These are phyloP conservation scores for Barypeithes pellucidus DNA, from an alignment of 2,888 invertebrate genomes.

Conservation along the genomic window DNA sequence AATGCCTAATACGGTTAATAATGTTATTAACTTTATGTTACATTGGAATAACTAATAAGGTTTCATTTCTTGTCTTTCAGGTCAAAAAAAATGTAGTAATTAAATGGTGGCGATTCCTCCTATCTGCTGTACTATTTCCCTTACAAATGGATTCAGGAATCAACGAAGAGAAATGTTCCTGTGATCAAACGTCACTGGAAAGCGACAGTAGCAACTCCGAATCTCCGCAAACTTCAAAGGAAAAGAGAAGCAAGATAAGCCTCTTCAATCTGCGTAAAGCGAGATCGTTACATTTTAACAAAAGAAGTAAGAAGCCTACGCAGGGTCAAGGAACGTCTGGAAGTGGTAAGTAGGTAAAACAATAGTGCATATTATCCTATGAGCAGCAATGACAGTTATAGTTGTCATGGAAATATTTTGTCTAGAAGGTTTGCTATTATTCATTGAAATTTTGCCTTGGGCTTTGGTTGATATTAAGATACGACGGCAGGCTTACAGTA, in stretches of 20 bases:
- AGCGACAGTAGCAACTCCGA: slow-evolving; percentile 62
- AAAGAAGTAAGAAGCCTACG: slow-evolving; percentile 60
- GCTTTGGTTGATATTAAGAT: too few relatives aligned
- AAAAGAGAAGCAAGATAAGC: slow-evolving; percentile 64
- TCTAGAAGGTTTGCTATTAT: too few relatives aligned
- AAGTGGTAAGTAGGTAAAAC: slow-evolving; percentile 35
- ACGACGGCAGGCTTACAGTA: too few relatives aligned
- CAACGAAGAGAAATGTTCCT: slow-evolving; percentile 63
- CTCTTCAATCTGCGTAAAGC: slow-evolving; percentile 66
- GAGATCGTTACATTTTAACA: slow-evolving; percentile 64
- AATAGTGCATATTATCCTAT: too few relatives aligned
- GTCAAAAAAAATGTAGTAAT: slow-evolving; percentile 23
- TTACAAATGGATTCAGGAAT: slow-evolving; percentile 42
- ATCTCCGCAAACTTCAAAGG: slow-evolving; percentile 59
- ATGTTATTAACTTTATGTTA: too few relatives aligned
- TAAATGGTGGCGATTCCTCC: slow-evolving; percentile 8
- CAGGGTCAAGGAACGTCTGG: slow-evolving; percentile 27
- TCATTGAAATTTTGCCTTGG: too few relatives aligned
- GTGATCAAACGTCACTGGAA: slow-evolving; percentile 62
- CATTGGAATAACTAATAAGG: too few relatives aligned
- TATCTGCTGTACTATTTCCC: slow-evolving; percentile 3
- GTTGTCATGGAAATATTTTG: too few relatives aligned
- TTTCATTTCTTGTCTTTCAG: slow-evolving; percentile 22
- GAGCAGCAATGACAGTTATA: too few relatives aligned
- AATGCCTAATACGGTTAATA: neutral